Evolutionary conservation across 2,113 vertebrate species (phyloP).

Genomic region (Emydura subglobosa): DNA sequence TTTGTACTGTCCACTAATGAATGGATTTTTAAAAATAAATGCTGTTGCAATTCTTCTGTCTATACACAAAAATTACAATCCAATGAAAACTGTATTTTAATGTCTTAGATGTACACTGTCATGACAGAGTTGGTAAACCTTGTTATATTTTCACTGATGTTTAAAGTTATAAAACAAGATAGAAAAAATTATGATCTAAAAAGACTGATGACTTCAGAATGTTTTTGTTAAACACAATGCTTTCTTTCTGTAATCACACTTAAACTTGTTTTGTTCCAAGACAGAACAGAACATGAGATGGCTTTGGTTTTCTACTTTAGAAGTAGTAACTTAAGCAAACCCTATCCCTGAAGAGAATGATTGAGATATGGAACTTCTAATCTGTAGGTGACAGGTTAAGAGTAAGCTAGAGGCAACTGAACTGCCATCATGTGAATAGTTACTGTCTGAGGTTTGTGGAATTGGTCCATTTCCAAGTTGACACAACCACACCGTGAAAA

Average conservation of each 20-base stretch:
- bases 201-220: not conserved
- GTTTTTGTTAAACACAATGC: not conserved
- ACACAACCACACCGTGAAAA: not conserved
- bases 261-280: not conserved
- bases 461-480: not conserved
- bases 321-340: not conserved
- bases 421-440: not conserved
- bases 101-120: rapidly evolving
- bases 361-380: not conserved
- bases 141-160: not conserved
- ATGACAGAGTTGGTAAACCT: not conserved
- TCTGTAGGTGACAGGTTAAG: not conserved
- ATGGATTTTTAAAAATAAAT: not conserved
- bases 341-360: rapidly evolving
- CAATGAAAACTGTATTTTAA: not conserved
- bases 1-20: not conserved
- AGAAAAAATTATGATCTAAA: not conserved
- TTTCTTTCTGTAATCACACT: not conserved
- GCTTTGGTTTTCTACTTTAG: not conserved
- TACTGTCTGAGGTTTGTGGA: not conserved
- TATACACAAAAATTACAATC: not conserved
- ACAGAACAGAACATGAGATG: not conserved
- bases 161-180: not conserved
- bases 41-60: not conserved
- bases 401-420: not conserved